These are phyloP conservation scores for Nomada hirtipes DNA, from an alignment of 2,888 invertebrate species.

Conservation along the genomic window DNA sequence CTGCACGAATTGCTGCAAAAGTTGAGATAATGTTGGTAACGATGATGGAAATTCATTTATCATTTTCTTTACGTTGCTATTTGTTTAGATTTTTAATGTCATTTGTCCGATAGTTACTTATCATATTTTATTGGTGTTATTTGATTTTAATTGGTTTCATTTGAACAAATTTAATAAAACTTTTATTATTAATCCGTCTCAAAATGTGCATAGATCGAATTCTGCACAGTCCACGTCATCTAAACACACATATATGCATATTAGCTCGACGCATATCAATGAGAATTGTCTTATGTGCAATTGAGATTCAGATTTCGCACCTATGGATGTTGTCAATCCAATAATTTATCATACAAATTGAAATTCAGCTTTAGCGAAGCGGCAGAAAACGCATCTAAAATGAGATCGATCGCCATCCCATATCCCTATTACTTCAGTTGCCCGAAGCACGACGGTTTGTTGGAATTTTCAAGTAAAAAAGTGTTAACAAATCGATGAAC, in stretches of 20 bases:
- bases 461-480: not conserved
- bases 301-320: slow-evolving; percentile 21
- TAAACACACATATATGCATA: not conserved
- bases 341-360: slow-evolving; percentile 57
- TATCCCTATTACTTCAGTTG: slow-evolving; percentile 20
- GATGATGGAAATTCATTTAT: too few relatives aligned
- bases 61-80: too few relatives aligned
- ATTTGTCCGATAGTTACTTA: too few relatives aligned
- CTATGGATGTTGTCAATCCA: slow-evolving; percentile 20
- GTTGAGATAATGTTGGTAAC: too few relatives aligned
- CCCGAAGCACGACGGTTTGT: not conserved
- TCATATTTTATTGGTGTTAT: too few relatives aligned
- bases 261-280: not conserved
- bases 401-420: slow-evolving; percentile 34
- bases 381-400: slow-evolving; percentile 21
- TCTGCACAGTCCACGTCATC: too few relatives aligned
- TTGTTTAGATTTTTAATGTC: too few relatives aligned
- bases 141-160: too few relatives aligned
- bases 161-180: too few relatives aligned
- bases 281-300: not conserved
- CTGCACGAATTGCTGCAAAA: too few relatives aligned
- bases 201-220: too few relatives aligned
- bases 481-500: not conserved
- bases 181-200: too few relatives aligned
- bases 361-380: slow-evolving; percentile 30